Base-by-base conservation (phyloP, 2,113 vertebrate species). In the Psilopogon haemacephalus region DNA sequence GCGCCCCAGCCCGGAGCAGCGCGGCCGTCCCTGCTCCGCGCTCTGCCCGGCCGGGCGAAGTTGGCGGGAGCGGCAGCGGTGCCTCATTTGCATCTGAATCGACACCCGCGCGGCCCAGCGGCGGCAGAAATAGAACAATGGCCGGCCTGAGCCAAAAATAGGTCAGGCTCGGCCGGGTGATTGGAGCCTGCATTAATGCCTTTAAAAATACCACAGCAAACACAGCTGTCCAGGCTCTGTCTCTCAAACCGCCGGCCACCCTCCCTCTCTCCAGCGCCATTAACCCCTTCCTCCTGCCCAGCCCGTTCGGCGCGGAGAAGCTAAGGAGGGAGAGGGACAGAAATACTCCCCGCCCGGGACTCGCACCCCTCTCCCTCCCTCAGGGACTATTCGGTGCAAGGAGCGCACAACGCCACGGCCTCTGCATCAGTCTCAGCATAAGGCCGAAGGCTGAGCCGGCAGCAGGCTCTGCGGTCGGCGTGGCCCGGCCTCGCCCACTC, bases 51-150 rank as follows among this genome's bases (percentile, higher is more conserved):
- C 86, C n/a, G 18, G 87, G 80, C 91, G 77, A 97, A 98, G 93
- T 97, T 98, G 98, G 97, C 97, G 95, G 97, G 97, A 97, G 96
- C 97, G 76, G 97, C 92, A 74, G 98, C 97, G 94, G 97, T 94
- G 98, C 98, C 98, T 98, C 97, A 99, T 99, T 99, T 99, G 98
- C 99, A 99, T 99, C 98, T 99, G 98, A 99, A 99, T 99, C 98
- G 98, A 99, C 99, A 99, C 98, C 98, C 98, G 98, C 98, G 97
- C 96, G 98, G 98, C 98, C 98, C 98, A 98, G 98, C 98, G 97
- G 98, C 98, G 98, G 98, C 99, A 99, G 98, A 99, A 99, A 99
- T 99, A 99, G 99, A 99, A 99, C 99, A 99, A 99, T 99, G 98
- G 98, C 98, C 98, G 97, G 98, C 98, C 98, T 98, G 96, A 98